These are phyloP conservation scores for Lagocephalus sceleratus DNA, from an alignment of 2,797 vertebrate genomes.

Conservation along the genomic window DNA sequence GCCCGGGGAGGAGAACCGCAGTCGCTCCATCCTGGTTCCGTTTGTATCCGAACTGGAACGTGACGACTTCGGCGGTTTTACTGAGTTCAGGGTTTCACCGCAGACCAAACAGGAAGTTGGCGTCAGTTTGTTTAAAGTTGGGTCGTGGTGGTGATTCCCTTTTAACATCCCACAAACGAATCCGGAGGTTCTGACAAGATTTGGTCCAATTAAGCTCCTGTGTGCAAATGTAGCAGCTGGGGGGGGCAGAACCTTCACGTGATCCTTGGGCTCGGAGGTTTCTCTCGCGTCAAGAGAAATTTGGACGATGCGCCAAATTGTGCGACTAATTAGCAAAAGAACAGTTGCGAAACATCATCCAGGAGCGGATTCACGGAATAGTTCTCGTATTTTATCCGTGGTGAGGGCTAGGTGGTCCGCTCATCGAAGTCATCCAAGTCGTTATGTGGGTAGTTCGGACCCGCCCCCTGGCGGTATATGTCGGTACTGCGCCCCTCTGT, in stretches of 20 bases:
- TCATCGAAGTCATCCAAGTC: too few relatives aligned
- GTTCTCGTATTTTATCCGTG: background rate
- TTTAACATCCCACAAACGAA: slow-evolving; percentile 43
- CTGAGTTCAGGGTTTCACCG: background rate
- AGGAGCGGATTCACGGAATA: background rate
- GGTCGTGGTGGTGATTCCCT: slow-evolving; percentile 42
- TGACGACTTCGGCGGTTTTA: background rate
- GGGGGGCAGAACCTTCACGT: slow-evolving; percentile 59
- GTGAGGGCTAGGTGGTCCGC: too few relatives aligned
- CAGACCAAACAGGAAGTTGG: slow-evolving; percentile 3
- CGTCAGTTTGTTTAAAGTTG: slow-evolving; percentile 50
- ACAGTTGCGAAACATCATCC: too few relatives aligned
- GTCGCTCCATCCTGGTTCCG: too few relatives aligned
- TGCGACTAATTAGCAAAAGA: slow-evolving; percentile 57
- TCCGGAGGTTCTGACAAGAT: slow-evolving; percentile 62
- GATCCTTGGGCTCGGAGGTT: slow-evolving; percentile 63
- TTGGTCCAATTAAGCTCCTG: slow-evolving; percentile 68
- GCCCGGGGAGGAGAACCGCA: too few relatives aligned
- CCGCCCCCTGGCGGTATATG: too few relatives aligned
- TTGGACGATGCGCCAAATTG: slow-evolving; percentile 56
- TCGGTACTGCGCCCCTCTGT: too few relatives aligned
- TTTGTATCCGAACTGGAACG: too few relatives aligned
- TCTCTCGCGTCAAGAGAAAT: slow-evolving; percentile 59
- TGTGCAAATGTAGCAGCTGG: slow-evolving; percentile 60
- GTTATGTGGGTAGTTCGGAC: too few relatives aligned